These are phyloP conservation scores for Sinocyclocheilus maitianheensis DNA, from an alignment of 2,113 vertebrate species.

Conservation along the genomic window DNA sequence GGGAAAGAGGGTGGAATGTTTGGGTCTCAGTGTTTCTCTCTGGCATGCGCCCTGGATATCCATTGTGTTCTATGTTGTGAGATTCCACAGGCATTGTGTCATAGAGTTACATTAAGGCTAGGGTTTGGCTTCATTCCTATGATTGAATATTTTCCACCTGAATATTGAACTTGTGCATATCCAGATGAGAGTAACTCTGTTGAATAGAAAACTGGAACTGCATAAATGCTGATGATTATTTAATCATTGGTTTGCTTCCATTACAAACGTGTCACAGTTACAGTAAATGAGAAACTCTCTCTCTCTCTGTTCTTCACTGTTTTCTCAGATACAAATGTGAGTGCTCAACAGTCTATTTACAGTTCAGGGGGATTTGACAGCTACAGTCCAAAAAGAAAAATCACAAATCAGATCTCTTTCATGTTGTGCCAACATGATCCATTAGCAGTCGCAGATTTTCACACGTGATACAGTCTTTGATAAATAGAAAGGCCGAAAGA, in stretches of 20 bases:
- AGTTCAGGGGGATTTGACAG: neutral
- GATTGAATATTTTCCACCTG: constrained; percentile 27
- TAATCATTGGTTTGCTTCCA: constrained; percentile 25
- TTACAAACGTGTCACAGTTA: neutral
- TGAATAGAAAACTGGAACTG: neutral
- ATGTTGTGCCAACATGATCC: neutral
- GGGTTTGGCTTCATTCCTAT: constrained; percentile 37
- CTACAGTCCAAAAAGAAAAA: neutral
- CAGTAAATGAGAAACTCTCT: constrained; percentile 16
- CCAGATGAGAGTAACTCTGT: constrained; percentile 15
- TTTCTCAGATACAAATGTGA: neutral
- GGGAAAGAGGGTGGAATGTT: constrained; percentile 1
- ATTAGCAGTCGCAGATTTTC: too few species aligned
- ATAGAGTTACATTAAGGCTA: constrained; percentile 40
- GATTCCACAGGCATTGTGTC: constrained; percentile 47
- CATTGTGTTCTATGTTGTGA: constrained; percentile 18
- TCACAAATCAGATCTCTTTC: neutral
- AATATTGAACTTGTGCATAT: neutral
- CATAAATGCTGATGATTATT: neutral
- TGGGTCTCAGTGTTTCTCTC: constrained; percentile 12
- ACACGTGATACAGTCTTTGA: too few species aligned
- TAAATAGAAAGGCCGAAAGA: neutral
- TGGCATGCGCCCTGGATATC: constrained; percentile 29
- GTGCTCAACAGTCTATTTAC: neutral
- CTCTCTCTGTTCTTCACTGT: neutral